A percentile compares a stretch with the other conserved stretches of the same genome.
Evolutionary conservation across 2,113 vertebrate species (phyloP).

Genomic region (Ariopsis seemanni): DNA sequence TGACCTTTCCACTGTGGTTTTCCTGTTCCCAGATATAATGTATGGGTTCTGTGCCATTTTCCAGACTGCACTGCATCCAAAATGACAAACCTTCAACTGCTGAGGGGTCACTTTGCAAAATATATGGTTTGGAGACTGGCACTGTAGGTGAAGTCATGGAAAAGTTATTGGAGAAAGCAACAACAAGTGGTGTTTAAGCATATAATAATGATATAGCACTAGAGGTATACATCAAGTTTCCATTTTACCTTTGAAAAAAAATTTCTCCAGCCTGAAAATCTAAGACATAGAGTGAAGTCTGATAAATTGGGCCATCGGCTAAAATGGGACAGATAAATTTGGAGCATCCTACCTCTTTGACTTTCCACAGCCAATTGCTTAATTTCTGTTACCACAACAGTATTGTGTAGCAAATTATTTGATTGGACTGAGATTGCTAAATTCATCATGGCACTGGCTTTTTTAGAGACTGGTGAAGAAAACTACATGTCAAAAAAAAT

Average conservation of each 20-base stretch:
- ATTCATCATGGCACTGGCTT: neutral
- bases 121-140: slow-evolving; percentile 79
- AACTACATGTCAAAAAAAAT: neutral
- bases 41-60: slow-evolving; percentile 81
- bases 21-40: slow-evolving; percentile 78
- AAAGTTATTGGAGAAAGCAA: neutral
- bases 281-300: neutral
- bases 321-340: neutral
- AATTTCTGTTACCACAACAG: neutral
- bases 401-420: neutral
- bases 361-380: neutral
- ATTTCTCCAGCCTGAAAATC: neutral
- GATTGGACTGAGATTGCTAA: neutral
- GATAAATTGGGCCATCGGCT: neutral
- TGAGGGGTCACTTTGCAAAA: slow-evolving; percentile 68
- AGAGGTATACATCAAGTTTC: neutral
- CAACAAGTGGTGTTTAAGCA: neutral
- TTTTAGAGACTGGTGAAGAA: neutral
- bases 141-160: slow-evolving; percentile 63
- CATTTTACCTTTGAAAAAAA: neutral
- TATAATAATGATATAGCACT: neutral
- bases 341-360: neutral
- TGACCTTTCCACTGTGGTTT: slow-evolving; percentile 52
- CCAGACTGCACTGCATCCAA: slow-evolving; percentile 73
- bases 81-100: slow-evolving; percentile 74